Percentiles rank a stretch among this genome's conserved stretches.
Conservation (phyloP, 1,140 invertebrate genomes). For the Diprion similis region DNA sequence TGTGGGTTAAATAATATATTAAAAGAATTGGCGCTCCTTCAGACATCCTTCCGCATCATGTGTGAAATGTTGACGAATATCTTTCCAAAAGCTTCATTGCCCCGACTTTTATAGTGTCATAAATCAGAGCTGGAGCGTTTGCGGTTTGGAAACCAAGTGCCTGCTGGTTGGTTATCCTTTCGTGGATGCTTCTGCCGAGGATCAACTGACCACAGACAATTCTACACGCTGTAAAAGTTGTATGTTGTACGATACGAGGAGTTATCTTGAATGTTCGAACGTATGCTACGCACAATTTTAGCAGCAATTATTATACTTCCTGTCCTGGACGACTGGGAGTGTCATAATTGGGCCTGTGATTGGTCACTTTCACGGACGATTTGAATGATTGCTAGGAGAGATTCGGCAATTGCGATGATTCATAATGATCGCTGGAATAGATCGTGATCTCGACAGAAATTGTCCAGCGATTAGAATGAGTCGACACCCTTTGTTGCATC, state of each 20-base stretch:
- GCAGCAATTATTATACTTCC: neutral
- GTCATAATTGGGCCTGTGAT: neutral
- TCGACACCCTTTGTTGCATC: no score
- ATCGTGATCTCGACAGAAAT: no score
- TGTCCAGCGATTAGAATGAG: no score
- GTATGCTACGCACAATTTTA: neutral
- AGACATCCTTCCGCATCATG: neutral
- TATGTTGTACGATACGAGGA: no score
- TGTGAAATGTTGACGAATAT: neutral
- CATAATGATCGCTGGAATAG: no score
- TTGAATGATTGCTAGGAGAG: neutral
- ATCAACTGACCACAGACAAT: no score
- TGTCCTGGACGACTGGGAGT: neutral
- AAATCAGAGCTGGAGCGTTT: neutral
- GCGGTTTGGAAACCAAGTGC: neutral
- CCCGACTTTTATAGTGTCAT: neutral
- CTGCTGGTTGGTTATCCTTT: neutral
- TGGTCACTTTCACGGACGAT: neutral
- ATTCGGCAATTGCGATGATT: neutral
- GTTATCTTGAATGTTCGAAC: no score
- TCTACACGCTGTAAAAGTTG: no score
- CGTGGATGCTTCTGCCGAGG: no score
- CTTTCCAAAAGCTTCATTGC: neutral
- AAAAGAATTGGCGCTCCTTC: no score
- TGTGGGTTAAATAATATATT: no score